Conservation (phyloP, 2,888 invertebrate species). For the Polylopha cassiicola region DNA sequence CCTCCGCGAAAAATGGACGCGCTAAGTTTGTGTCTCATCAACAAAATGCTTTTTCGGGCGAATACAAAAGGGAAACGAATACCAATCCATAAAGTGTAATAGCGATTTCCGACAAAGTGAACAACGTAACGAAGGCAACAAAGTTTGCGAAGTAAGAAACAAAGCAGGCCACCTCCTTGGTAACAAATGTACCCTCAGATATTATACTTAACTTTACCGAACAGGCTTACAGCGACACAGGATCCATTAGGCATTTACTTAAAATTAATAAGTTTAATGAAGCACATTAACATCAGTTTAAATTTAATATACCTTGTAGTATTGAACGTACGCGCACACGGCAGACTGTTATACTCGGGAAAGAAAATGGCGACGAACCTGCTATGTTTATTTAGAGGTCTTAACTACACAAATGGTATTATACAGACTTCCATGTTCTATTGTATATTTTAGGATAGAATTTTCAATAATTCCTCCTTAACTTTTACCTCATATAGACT, state of each 20-base stretch:
- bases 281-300: too few species aligned
- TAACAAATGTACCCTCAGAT: slow-evolving; percentile 44
- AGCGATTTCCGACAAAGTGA: slow-evolving; percentile 48
- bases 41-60: slow-evolving; percentile 38
- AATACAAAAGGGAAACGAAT: slow-evolving; percentile 46
- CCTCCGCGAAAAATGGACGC: slow-evolving; percentile 30
- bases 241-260: slow-evolving; percentile 45
- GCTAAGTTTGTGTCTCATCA: slow-evolving; percentile 43
- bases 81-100: slow-evolving; percentile 49
- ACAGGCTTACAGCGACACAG: slow-evolving; percentile 23
- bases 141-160: slow-evolving; percentile 53
- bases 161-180: slow-evolving; percentile 52
- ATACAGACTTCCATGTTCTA: too few species aligned
- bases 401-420: too few species aligned
- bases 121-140: slow-evolving; percentile 49
- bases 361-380: too few species aligned
- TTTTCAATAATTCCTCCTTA: too few species aligned
- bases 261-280: too few species aligned
- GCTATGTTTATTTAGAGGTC: too few species aligned
- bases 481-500: too few species aligned
- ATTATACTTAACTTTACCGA: slow-evolving; percentile 29
- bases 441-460: too few species aligned
- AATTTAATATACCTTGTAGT: too few species aligned
- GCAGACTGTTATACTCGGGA: too few species aligned
- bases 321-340: too few species aligned